Percentiles rank a stretch among this genome's conserved stretches.
phyloP scores from a whole-genome alignment of 2,888 invertebrate species.

The Drosophila tripunctata region DNA sequence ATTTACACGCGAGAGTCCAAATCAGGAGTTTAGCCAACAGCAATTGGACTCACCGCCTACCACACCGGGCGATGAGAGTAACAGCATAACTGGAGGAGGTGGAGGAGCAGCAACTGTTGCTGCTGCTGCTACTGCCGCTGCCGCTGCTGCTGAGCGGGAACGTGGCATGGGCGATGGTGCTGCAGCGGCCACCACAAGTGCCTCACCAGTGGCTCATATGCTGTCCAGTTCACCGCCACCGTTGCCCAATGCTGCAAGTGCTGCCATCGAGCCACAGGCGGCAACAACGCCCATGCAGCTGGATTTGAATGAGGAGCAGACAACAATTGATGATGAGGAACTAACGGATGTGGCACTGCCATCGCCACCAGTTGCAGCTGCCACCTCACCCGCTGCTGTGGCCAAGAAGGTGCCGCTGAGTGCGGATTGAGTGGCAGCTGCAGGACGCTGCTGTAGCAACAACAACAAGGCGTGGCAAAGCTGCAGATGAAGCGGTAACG shows the following conservation, averaged over 20 bases:
- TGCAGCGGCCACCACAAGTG: conserved; percentile 75
- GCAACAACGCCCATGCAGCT: conserved; percentile 30
- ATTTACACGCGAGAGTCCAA: conserved; percentile 84
- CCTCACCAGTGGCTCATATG: conserved; percentile 80
- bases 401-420: conserved; percentile 64
- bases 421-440: conserved; percentile 65
- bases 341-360: conserved; percentile 58
- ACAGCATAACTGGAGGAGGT: conserved; percentile 21
- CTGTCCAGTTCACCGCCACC: conserved; percentile 80
- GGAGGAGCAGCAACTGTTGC: conserved; percentile 27
- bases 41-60: conserved; percentile 75
- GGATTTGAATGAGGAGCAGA: conserved; percentile 8
- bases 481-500: too few species aligned
- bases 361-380: conserved; percentile 32
- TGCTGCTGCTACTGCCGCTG: conserved; percentile 5
- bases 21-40: conserved; percentile 82
- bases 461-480: background rate
- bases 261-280: conserved; percentile 15
- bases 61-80: conserved; percentile 47
- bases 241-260: conserved; percentile 34
- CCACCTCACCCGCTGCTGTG: conserved; percentile 11
- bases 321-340: conserved; percentile 40
- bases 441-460: conserved; percentile 9
- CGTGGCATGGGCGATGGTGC: conserved; percentile 83
- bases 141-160: conserved; percentile 47